These are phyloP conservation scores for Drosophila prolongata DNA, from an alignment of 2,888 invertebrate genomes.

Conservation along the genomic window DNA sequence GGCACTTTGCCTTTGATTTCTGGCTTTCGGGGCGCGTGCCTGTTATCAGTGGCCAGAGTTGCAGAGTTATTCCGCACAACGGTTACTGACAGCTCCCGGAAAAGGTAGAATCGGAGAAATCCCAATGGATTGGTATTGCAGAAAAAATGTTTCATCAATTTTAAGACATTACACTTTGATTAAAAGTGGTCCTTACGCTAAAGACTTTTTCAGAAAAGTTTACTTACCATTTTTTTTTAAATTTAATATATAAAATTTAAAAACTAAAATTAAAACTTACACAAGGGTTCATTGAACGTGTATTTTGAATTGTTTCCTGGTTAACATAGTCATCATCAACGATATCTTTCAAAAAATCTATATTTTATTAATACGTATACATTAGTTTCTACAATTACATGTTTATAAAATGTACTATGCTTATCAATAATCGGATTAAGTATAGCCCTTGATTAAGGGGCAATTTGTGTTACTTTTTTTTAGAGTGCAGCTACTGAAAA, in stretches of 20 bases:
- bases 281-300: no score
- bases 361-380: no score
- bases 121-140: conserved; percentile 8
- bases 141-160: conserved; percentile 13
- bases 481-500: conserved; percentile 22
- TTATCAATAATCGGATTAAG: no score
- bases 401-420: no score
- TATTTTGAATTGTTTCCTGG: no score
- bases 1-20: conserved; percentile 54
- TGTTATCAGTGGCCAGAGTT: conserved; percentile 57
- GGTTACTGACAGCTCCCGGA: conserved; percentile 63
- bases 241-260: no score
- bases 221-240: no score
- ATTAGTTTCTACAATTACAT: not conserved
- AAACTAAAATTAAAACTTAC: no score
- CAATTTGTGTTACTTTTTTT: not conserved
- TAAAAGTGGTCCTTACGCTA: not conserved
- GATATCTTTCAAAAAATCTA: no score
- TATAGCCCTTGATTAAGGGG: no score
- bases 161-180: conserved; percentile 8
- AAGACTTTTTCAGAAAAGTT: no score
- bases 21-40: conserved; percentile 57
- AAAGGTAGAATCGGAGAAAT: conserved; percentile 19
- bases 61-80: conserved; percentile 46
- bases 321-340: no score